A percentile compares a stretch with the other conserved stretches of the same genome.
Conservation (phyloP, 2,888 invertebrate species). For the Coremacera marginata region DNA sequence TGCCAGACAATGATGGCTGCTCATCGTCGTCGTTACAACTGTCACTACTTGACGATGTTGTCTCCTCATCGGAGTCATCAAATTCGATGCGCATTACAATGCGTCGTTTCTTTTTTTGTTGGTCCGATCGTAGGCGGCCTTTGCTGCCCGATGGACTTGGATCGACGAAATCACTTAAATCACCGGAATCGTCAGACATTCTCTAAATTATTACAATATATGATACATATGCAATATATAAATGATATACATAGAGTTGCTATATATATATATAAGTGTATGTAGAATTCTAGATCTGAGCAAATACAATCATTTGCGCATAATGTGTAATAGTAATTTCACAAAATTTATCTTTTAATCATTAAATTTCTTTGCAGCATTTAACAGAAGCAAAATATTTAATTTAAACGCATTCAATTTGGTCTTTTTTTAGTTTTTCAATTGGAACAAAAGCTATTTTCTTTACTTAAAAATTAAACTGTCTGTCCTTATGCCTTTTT, state of each 20-base stretch:
- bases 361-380: neutral
- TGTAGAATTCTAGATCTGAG: slow-evolving; percentile 6
- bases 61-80: slow-evolving; percentile 61
- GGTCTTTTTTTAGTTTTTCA: neutral
- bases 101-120: slow-evolving; percentile 59
- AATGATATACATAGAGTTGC: slow-evolving; percentile 48
- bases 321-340: neutral
- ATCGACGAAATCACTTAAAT: slow-evolving; percentile 55
- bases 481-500: neutral
- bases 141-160: slow-evolving; percentile 52
- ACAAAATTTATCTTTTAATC: slow-evolving; percentile 7
- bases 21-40: slow-evolving; percentile 46
- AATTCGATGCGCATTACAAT: slow-evolving; percentile 68
- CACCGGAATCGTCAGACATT: slow-evolving; percentile 58
- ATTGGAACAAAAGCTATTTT: neutral
- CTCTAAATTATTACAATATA: slow-evolving; percentile 48
- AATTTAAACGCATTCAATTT: neutral
- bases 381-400: slow-evolving; percentile 2
- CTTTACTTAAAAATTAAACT: neutral
- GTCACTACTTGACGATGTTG: slow-evolving; percentile 46
- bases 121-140: slow-evolving; percentile 42
- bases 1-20: slow-evolving; percentile 50
- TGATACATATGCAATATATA: slow-evolving; percentile 50
- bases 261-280: slow-evolving; percentile 28
- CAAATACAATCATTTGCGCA: slow-evolving; percentile 15